Evolutionary conservation across 2,113 vertebrate genomes (phyloP).

Genomic region (Macquaria australasica): DNA sequence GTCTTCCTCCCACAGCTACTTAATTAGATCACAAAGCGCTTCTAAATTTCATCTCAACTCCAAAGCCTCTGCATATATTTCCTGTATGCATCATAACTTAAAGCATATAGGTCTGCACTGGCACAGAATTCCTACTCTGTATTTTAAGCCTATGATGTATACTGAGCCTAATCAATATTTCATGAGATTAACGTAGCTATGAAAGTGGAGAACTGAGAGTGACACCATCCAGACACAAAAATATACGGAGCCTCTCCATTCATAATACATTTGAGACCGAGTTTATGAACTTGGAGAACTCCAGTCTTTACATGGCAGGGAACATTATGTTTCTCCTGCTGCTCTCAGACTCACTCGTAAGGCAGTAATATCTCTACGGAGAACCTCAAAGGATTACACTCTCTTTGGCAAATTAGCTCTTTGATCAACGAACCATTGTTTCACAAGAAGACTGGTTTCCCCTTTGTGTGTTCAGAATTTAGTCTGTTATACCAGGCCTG

Average conservation of each 20-base stretch:
- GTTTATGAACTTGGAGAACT: conserved; percentile 69
- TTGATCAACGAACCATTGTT: conserved; percentile 71
- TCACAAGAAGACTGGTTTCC: conserved; percentile 39
- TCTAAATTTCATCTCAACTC: conserved; percentile 64
- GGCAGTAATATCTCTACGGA: conserved; percentile 57
- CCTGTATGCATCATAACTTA: conserved; percentile 19
- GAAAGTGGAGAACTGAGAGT: conserved; percentile 45
- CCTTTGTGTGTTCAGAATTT: conserved; percentile 30
- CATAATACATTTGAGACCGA: conserved; percentile 61
- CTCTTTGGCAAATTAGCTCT: conserved; percentile 71
- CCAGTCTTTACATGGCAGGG: conserved; percentile 53
- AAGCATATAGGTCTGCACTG: conserved; percentile 29
- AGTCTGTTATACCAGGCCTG: conserved; percentile 1
- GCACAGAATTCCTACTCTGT: conserved; percentile 32
- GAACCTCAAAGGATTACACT: conserved; percentile 60
- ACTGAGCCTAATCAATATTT: conserved; percentile 58
- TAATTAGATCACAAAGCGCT: conserved; percentile 81
- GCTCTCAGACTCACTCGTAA: conserved; percentile 49
- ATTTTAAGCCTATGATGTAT: conserved; percentile 44
- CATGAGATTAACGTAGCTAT: conserved; percentile 40
- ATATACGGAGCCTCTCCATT: conserved; percentile 36
- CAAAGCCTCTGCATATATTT: conserved; percentile 53
- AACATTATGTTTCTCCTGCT: conserved; percentile 61
- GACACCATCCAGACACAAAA: conserved; percentile 54
- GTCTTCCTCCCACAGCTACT: conserved; percentile 70